Evolutionary conservation across 2,113 vertebrate genomes (phyloP).

Genomic region (Brevimyrus niger): DNA sequence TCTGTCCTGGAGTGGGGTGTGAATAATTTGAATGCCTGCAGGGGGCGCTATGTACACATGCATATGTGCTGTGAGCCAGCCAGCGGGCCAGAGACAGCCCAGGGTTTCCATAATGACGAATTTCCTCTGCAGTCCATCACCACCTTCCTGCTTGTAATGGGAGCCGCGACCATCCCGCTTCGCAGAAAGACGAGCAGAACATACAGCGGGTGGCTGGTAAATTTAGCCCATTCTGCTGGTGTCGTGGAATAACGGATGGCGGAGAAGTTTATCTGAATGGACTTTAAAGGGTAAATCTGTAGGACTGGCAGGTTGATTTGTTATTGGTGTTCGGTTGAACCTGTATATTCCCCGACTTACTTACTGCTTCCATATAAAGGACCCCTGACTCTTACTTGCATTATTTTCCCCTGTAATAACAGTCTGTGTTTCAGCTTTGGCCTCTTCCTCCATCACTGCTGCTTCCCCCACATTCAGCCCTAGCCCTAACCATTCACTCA

Average conservation of each 20-base stretch:
- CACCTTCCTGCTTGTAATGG: background rate
- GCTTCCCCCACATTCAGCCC: too few relatives aligned
- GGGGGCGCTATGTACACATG: background rate
- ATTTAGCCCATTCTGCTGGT: background rate
- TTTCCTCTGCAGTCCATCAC: background rate
- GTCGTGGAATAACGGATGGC: background rate
- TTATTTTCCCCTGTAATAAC: background rate
- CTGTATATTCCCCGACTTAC: background rate
- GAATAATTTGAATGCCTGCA: background rate
- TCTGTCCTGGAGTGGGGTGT: conserved; percentile 11
- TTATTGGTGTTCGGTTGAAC: background rate
- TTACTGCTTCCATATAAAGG: background rate
- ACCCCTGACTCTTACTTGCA: background rate
- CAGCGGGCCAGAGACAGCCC: background rate
- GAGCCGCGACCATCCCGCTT: background rate
- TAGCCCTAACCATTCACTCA: too few relatives aligned
- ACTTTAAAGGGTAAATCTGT: background rate
- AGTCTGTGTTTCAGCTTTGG: background rate
- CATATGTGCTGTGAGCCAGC: background rate
- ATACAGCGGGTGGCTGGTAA: background rate
- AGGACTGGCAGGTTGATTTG: background rate
- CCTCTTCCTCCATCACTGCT: background rate
- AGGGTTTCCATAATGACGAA: background rate
- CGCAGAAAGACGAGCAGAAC: background rate
- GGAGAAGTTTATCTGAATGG: background rate